Conservation (phyloP, 2,797 vertebrate species). For the Typhlichthys eigenmanni region DNA sequence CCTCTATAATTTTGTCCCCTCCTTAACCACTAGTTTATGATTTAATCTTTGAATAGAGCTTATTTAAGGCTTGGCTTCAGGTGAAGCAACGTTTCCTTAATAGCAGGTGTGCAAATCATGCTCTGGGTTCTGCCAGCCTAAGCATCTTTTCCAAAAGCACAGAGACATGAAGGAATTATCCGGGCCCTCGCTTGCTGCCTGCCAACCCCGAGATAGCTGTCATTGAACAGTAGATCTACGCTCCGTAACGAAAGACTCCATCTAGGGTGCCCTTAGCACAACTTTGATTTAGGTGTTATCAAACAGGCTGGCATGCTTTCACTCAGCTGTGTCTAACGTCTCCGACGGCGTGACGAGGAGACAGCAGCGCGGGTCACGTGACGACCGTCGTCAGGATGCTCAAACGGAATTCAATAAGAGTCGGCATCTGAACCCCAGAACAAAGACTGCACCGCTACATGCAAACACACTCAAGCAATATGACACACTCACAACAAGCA, state of each 20-base stretch:
- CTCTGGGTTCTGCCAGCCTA: constrained; percentile 39
- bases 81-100: constrained; percentile 53
- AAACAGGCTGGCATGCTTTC: constrained; percentile 53
- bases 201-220: constrained; percentile 51
- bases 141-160: constrained; percentile 50
- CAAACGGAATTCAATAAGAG: constrained; percentile 1
- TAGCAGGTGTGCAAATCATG: constrained; percentile 41
- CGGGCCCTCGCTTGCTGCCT: constrained; percentile 27
- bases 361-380: constrained; percentile 44
- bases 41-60: constrained; percentile 47
- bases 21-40: constrained; percentile 24
- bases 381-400: constrained; percentile 33
- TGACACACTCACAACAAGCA: too few species aligned
- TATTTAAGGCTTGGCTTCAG: constrained; percentile 40
- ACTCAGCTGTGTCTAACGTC: constrained; percentile 53
- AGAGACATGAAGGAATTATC: constrained; percentile 43
- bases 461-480: neutral
- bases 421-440: too few species aligned
- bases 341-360: constrained; percentile 51
- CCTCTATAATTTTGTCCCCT: constrained; percentile 24
- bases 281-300: constrained; percentile 60
- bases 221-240: constrained; percentile 38
- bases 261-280: constrained; percentile 46
- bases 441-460: too few species aligned
- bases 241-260: constrained; percentile 35